These are phyloP conservation scores for Tolypeutes matacus DNA, from an alignment of 2,797 vertebrate species.

Conservation along the genomic window DNA sequence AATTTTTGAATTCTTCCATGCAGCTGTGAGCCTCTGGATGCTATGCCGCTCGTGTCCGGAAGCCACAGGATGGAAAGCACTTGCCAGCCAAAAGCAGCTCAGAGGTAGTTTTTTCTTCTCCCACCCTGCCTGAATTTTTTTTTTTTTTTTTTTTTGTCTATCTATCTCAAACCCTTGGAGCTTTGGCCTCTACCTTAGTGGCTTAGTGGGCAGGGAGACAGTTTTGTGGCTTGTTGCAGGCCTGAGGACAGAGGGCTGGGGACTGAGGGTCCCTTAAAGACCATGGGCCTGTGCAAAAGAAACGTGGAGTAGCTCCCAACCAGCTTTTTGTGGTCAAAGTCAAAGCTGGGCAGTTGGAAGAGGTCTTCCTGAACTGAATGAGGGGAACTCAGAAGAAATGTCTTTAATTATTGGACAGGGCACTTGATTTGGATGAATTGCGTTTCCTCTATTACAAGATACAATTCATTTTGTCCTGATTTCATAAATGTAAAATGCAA, in stretches of 20 bases:
- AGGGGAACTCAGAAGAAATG: constrained; percentile 26
- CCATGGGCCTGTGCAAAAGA: rapidly evolving
- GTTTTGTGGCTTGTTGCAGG: not conserved
- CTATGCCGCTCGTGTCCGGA: constrained; percentile 73
- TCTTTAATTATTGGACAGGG: not conserved
- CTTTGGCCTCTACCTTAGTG: not conserved
- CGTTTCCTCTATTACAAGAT: not conserved
- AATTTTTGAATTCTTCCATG: constrained; percentile 88
- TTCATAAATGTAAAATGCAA: constrained; percentile 63
- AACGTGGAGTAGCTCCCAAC: rapidly evolving
- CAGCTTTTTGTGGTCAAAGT: not conserved
- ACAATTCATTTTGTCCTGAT: constrained; percentile 25
- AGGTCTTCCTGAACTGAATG: constrained; percentile 3
- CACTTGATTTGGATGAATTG: constrained; percentile 38
- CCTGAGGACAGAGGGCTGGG: not conserved
- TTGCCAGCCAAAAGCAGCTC: constrained; percentile 26
- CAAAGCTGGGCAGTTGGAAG: not conserved
- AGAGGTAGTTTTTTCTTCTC: not conserved
- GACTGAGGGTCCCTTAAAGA: not conserved
- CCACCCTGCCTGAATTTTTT: not conserved
- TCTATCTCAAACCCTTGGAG: not conserved
- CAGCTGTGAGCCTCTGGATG: constrained; percentile 83
- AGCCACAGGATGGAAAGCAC: constrained; percentile 48
- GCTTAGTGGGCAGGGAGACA: not conserved
- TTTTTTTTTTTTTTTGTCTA: not conserved